Evolutionary conservation across 2,797 vertebrate species (phyloP).

Genomic region (Pseudochirops corinnae): DNA sequence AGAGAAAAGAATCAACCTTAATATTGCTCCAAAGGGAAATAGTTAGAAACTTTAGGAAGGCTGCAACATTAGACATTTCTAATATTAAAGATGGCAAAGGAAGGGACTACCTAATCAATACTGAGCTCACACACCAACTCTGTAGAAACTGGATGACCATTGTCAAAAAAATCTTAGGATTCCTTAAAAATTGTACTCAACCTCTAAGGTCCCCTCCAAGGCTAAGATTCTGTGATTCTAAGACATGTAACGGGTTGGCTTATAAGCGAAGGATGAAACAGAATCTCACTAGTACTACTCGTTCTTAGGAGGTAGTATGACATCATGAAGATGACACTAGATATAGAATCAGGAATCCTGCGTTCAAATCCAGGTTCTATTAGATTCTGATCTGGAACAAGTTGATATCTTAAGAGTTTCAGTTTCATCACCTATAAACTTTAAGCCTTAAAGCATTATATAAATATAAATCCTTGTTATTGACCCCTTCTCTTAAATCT

Average conservation of each 20-base stretch:
- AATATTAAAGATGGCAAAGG: neutral
- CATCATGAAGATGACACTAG: neutral
- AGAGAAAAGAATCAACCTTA: neutral
- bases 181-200: neutral
- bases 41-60: neutral
- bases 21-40: neutral
- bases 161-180: neutral
- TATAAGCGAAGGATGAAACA: neutral
- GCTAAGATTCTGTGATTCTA: neutral
- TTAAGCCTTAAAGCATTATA: neutral
- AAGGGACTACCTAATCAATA: neutral
- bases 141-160: neutral
- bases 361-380: neutral
- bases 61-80: neutral
- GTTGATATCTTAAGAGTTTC: neutral
- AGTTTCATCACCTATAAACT: neutral
- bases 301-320: neutral
- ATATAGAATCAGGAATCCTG: neutral
- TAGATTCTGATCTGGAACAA: neutral
- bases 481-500: neutral
- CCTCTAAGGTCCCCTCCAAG: neutral
- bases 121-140: neutral
- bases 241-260: too few relatives aligned
- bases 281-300: neutral
- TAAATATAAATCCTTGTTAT: neutral